phyloP scores from a whole-genome alignment of 2,888 invertebrate species.

The Polyommatus icarus region DNA sequence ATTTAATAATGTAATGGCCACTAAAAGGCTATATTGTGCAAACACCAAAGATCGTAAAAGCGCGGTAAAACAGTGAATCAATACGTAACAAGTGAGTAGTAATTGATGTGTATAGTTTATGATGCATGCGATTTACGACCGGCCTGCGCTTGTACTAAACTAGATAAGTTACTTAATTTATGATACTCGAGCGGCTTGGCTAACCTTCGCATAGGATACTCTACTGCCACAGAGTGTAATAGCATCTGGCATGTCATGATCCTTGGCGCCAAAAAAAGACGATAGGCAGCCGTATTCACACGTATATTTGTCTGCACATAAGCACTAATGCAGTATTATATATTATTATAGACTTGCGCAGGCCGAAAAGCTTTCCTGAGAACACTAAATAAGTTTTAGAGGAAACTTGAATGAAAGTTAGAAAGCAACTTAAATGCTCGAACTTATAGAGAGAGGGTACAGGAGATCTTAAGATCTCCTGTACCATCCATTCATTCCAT shows the following conservation, averaged over 20 bases:
- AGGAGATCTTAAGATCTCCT: too few relatives aligned
- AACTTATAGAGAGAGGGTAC: too few relatives aligned
- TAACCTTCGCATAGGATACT: not conserved
- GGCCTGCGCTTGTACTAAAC: conserved; percentile 19
- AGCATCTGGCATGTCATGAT: not conserved
- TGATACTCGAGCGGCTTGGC: conserved; percentile 1
- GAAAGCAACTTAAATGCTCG: too few relatives aligned
- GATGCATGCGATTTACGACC: not conserved
- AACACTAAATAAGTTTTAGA: too few relatives aligned
- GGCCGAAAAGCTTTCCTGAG: too few relatives aligned
- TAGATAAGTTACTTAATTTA: conserved; percentile 23
- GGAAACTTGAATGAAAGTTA: too few relatives aligned
- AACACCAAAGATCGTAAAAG: not conserved
- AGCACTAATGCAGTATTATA: too few relatives aligned
- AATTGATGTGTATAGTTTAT: conserved; percentile 18
- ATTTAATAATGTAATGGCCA: not conserved
- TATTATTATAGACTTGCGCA: too few relatives aligned
- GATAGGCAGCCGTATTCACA: too few relatives aligned
- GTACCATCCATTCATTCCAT: too few relatives aligned
- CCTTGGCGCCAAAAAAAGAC: too few relatives aligned
- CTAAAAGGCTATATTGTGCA: not conserved
- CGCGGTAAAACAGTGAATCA: not conserved
- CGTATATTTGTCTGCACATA: too few relatives aligned
- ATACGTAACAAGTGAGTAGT: conserved; percentile 2
- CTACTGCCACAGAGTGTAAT: not conserved